A percentile compares a stretch with the other conserved stretches of the same genome.
Conservation (phyloP, 2,797 vertebrate species). For the Meriones psammophilus region DNA sequence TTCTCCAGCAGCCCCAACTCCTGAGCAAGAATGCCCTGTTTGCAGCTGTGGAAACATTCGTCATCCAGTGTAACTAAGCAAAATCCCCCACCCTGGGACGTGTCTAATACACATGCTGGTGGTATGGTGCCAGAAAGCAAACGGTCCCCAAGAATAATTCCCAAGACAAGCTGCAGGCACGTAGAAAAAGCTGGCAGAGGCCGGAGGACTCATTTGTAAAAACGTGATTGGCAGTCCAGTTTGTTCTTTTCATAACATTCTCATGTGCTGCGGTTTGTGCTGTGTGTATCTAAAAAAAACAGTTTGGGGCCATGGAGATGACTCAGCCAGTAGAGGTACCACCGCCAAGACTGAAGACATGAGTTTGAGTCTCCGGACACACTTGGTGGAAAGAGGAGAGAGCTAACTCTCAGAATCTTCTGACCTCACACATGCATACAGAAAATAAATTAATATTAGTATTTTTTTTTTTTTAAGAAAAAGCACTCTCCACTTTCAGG, state of each 20-base stretch:
- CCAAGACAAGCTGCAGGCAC: conserved; percentile 15
- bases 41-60: conserved; percentile 60
- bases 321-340: neutral
- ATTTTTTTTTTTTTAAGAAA: neutral
- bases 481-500: neutral
- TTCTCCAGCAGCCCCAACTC: neutral
- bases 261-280: neutral
- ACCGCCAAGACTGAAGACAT: neutral
- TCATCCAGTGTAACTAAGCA: conserved; percentile 60
- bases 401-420: neutral
- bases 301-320: neutral
- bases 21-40: conserved; percentile 49
- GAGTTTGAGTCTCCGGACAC: neutral
- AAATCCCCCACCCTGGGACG: neutral
- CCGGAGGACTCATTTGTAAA: conserved; percentile 47
- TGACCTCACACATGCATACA: neutral
- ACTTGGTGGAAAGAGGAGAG: neutral
- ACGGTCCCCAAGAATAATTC: conserved; percentile 58
- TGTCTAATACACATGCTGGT: neutral
- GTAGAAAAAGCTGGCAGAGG: conserved; percentile 22
- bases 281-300: neutral
- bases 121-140: conserved; percentile 13
- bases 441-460: neutral
- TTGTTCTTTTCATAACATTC: conserved; percentile 20
- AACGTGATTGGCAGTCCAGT: conserved; percentile 1